phyloP scores from a whole-genome alignment of 2,113 vertebrate genomes.

The Rhynchomys soricoides region DNA sequence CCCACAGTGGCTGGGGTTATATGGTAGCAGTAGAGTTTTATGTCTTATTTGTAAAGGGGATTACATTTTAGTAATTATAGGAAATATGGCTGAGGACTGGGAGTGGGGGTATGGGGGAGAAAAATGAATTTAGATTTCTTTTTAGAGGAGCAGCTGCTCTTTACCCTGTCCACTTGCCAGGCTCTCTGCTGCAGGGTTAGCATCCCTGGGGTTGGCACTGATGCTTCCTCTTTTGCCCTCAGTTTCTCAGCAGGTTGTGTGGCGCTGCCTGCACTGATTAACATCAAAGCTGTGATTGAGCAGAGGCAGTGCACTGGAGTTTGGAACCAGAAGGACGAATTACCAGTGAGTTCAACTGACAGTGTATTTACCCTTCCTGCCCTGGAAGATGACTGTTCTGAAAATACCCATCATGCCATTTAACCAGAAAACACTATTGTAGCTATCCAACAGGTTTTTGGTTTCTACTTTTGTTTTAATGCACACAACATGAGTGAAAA shows the following conservation, averaged over 20 bases:
- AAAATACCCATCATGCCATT: not conserved
- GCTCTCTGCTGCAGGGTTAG: not conserved
- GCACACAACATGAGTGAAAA: not conserved
- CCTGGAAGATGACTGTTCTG: not conserved
- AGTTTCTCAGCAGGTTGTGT: slow-evolving; percentile 93
- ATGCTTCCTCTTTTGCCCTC: slow-evolving; percentile 45
- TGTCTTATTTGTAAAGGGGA: not conserved
- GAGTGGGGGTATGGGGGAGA: no score
- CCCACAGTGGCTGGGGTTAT: not conserved
- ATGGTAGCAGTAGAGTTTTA: not conserved
- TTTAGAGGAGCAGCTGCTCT: not conserved
- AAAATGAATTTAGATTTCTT: not conserved
- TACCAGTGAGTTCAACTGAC: slow-evolving; percentile 87
- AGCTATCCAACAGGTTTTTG: not conserved
- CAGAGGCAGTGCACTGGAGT: slow-evolving; percentile 92
- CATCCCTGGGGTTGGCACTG: not conserved
- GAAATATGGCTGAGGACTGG: not conserved
- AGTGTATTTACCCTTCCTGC: not conserved
- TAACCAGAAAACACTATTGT: not conserved
- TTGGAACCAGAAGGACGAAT: slow-evolving; percentile 93
- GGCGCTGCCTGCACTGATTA: slow-evolving; percentile 91
- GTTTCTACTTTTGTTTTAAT: not conserved
- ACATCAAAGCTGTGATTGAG: slow-evolving; percentile 93
- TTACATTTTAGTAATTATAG: not conserved
- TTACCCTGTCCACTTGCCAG: not conserved